Conservation (phyloP, 2,797 vertebrate genomes). For the Argya squamiceps region DNA sequence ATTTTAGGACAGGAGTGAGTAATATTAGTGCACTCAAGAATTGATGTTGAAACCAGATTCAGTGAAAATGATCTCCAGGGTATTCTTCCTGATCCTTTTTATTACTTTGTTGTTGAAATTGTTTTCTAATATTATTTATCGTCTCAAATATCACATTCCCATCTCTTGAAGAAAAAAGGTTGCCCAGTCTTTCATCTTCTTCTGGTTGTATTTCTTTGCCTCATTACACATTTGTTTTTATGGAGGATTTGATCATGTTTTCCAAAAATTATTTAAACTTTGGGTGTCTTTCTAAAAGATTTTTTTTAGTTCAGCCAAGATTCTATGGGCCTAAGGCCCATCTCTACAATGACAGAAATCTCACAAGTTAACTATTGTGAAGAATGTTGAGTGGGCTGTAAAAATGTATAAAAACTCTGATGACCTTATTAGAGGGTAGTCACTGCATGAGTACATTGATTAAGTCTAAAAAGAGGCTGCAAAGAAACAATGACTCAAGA, state of each 20-base stretch:
- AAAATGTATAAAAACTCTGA: not conserved
- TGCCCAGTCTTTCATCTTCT: constrained; percentile 46
- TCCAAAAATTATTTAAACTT: constrained; percentile 48
- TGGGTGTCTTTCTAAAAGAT: constrained; percentile 36
- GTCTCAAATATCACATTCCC: constrained; percentile 24
- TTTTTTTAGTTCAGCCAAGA: constrained; percentile 46
- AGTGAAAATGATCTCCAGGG: not conserved
- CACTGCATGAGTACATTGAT: constrained; percentile 6
- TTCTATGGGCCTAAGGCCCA: constrained; percentile 15
- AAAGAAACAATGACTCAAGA: constrained; percentile 64
- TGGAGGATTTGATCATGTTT: constrained; percentile 45
- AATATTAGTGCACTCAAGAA: not conserved
- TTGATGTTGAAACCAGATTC: constrained; percentile 39
- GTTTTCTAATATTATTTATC: constrained; percentile 54
- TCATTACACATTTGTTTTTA: constrained; percentile 42
- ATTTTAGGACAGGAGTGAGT: not conserved
- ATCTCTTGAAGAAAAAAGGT: not conserved
- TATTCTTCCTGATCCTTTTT: constrained; percentile 33
- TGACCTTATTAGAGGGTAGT: not conserved
- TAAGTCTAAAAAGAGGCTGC: constrained; percentile 11
- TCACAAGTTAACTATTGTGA: constrained; percentile 7
- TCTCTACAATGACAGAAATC: constrained; percentile 19
- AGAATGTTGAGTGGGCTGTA: not conserved
- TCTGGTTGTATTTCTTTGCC: constrained; percentile 29
- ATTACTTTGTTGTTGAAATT: constrained; percentile 38